Percentiles rank a stretch among this genome's conserved stretches.
Evolutionary conservation across 2,888 invertebrate genomes (phyloP).

Genomic region (Limnephilus auricula): DNA sequence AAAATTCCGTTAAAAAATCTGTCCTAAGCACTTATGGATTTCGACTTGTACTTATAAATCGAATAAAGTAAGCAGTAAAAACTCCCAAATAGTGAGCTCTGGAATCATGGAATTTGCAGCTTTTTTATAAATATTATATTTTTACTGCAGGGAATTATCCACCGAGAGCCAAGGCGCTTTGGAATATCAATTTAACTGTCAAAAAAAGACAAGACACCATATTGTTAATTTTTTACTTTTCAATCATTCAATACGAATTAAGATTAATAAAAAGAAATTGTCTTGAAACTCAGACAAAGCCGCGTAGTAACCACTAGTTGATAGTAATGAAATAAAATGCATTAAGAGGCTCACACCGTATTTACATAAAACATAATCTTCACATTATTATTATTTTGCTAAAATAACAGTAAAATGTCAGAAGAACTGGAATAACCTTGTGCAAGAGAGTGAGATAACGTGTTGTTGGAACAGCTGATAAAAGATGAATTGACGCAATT

Average conservation of each 20-base stretch:
- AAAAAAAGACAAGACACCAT: not conserved
- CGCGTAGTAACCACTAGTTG: not conserved
- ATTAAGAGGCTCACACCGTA: not conserved
- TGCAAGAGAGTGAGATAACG: conserved; percentile 11
- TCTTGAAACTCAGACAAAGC: not conserved
- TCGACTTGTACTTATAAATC: too few relatives aligned
- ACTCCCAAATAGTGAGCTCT: not conserved
- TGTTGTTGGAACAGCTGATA: conserved; percentile 41
- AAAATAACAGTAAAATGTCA: not conserved
- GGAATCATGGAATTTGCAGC: not conserved
- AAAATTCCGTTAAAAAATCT: too few relatives aligned
- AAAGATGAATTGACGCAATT: conserved; percentile 22
- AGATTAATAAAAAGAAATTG: not conserved
- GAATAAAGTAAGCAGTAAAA: too few relatives aligned
- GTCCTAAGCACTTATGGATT: too few relatives aligned
- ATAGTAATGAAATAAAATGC: not conserved
- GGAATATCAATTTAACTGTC: too few relatives aligned
- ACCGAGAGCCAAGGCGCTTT: too few relatives aligned
- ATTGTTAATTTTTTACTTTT: not conserved
- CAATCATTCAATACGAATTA: not conserved
- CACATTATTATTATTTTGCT: not conserved
- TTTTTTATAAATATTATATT: not conserved
- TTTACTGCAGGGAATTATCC: too few relatives aligned
- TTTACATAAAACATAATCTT: not conserved
- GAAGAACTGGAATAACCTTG: conserved; percentile 20